These are phyloP conservation scores for Python bivittatus DNA, from an alignment of 2,113 vertebrate genomes.

Conservation along the genomic window DNA sequence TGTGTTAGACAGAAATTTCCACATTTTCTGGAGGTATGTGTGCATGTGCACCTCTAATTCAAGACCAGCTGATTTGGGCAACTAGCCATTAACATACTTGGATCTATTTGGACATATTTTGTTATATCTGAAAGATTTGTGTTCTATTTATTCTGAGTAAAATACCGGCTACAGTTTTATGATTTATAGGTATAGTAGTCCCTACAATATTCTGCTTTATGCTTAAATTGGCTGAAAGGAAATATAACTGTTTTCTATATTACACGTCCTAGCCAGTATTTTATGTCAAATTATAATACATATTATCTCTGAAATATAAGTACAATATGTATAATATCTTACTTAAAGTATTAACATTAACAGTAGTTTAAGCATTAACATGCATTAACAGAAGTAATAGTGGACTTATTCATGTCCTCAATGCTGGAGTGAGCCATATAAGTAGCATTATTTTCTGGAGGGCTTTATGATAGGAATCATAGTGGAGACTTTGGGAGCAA, in stretches of 20 bases:
- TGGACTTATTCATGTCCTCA: not conserved
- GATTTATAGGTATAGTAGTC: not conserved
- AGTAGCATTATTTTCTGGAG: not conserved
- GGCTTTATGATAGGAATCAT: not conserved
- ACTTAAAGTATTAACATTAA: not conserved
- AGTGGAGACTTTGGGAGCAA: not conserved
- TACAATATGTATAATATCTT: not conserved
- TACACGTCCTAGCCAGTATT: not conserved
- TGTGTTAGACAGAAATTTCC: conserved; percentile 65
- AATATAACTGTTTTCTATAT: not conserved
- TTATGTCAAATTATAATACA: not conserved
- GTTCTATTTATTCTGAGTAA: not conserved
- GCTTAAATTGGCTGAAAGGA: not conserved
- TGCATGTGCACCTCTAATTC: conserved; percentile 33
- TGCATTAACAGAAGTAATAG: not conserved
- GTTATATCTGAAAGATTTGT: not conserved
- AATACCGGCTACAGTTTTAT: not conserved
- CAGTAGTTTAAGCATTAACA: not conserved
- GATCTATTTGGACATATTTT: not conserved
- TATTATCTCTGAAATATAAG: not conserved
- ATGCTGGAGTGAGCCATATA: not conserved
- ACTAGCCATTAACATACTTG: not conserved
- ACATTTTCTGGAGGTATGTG: conserved; percentile 65
- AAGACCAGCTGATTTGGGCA: conserved; percentile 21
- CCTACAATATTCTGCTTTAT: not conserved